phyloP scores from a whole-genome alignment of 2,113 vertebrate genomes.

The Leuciscus idus region DNA sequence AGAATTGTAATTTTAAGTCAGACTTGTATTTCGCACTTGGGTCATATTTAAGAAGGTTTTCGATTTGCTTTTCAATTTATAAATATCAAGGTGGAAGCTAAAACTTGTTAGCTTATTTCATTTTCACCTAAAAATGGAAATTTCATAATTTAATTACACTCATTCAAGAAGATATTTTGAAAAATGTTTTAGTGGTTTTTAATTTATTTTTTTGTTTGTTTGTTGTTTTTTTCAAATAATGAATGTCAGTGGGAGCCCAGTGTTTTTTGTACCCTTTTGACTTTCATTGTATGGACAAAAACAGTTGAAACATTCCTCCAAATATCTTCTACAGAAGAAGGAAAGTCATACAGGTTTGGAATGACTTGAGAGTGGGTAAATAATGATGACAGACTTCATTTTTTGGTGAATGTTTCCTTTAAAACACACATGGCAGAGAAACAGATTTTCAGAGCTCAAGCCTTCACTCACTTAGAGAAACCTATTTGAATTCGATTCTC shows the following conservation, averaged over 20 bases:
- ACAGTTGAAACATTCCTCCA: neutral
- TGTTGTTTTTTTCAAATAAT: neutral
- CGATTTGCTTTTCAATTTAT: neutral
- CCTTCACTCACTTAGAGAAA: conserved; percentile 41
- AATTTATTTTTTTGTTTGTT: neutral
- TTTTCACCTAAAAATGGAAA: neutral
- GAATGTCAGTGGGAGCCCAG: neutral
- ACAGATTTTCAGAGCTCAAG: conserved; percentile 8
- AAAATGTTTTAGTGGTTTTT: neutral
- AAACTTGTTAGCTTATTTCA: neutral
- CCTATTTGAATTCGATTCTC: conserved; percentile 39
- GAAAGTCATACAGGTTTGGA: neutral
- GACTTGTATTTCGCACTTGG: conserved; percentile 19
- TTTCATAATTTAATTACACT: neutral
- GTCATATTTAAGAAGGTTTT: neutral
- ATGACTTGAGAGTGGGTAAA: neutral
- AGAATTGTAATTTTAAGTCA: conserved; percentile 21
- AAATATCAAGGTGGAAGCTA: neutral
- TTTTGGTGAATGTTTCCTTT: neutral
- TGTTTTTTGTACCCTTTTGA: neutral
- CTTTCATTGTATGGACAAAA: neutral
- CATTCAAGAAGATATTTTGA: neutral
- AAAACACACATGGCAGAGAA: neutral
- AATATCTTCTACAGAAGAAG: neutral
- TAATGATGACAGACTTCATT: neutral